Conservation (phyloP, 2,113 vertebrate genomes). For the Triplophysa rosa region DNA sequence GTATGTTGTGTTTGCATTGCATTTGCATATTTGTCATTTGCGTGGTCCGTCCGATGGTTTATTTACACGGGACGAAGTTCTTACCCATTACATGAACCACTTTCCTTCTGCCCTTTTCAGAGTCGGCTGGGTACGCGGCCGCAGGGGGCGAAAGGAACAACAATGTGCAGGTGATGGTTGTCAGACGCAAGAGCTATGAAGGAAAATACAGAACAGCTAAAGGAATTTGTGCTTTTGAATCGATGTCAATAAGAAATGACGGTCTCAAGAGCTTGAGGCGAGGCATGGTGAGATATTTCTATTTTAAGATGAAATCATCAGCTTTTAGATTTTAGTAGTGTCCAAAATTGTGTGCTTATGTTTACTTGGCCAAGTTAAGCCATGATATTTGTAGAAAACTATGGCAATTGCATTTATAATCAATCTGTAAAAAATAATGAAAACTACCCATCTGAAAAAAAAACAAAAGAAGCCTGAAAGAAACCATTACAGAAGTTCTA, state of each 20-base stretch:
- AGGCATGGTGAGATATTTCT: too few relatives aligned
- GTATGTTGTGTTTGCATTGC: not conserved
- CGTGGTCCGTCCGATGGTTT: not conserved
- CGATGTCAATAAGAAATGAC: not conserved
- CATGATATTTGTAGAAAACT: too few relatives aligned
- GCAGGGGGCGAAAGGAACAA: conserved; percentile 62
- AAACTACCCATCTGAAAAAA: too few relatives aligned
- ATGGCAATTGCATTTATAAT: too few relatives aligned
- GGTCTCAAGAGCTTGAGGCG: too few relatives aligned
- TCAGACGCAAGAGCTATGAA: conserved; percentile 38
- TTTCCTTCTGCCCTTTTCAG: conserved; percentile 79
- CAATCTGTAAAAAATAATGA: too few relatives aligned
- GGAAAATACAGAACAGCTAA: not conserved
- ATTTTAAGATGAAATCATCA: too few relatives aligned
- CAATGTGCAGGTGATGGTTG: conserved; percentile 50
- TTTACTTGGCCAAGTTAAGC: too few relatives aligned
- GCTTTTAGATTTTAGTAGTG: too few relatives aligned
- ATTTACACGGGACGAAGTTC: conserved; percentile 39
- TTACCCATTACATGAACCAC: conserved; percentile 91
- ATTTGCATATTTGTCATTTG: not conserved
- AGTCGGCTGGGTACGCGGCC: conserved; percentile 42
- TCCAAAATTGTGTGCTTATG: too few relatives aligned
- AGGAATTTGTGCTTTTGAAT: not conserved
- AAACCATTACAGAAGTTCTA: too few relatives aligned
- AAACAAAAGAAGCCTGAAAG: too few relatives aligned